Percentiles rank a stretch among this genome's conserved stretches.
phyloP scores from a whole-genome alignment of 2,888 invertebrate species.

The Heteropelma amictum region DNA sequence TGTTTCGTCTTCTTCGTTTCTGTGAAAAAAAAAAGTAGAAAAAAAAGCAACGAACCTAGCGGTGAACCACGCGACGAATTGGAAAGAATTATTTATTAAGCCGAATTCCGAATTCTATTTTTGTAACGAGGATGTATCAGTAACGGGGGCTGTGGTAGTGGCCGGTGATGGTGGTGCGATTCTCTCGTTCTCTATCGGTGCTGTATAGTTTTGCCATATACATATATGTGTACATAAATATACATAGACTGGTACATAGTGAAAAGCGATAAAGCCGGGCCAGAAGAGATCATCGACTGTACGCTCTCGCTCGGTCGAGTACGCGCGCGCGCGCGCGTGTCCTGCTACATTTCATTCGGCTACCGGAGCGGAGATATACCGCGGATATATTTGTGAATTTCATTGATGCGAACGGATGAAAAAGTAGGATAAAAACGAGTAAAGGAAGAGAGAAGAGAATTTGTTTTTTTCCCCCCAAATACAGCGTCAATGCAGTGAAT shows the following conservation, averaged over 20 bases:
- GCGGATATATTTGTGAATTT: constrained; percentile 32
- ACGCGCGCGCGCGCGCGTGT: constrained; percentile 19
- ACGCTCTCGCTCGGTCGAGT: constrained; percentile 11
- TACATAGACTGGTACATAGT: background rate
- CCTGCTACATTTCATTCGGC: constrained; percentile 23
- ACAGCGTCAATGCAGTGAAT: too few relatives aligned
- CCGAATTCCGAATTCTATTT: constrained; percentile 54
- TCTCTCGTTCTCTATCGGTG: background rate
- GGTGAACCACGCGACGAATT: constrained; percentile 33
- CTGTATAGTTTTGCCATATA: constrained; percentile 1
- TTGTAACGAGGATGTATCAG: constrained; percentile 57
- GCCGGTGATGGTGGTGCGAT: constrained; percentile 23
- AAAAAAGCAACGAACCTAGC: constrained; percentile 19
- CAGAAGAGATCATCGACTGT: constrained; percentile 52
- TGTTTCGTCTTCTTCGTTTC: too few relatives aligned
- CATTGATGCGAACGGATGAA: constrained; percentile 24
- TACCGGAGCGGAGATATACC: constrained; percentile 9
- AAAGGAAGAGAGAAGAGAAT: too few relatives aligned
- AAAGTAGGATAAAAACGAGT: too few relatives aligned
- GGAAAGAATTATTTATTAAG: constrained; percentile 47
- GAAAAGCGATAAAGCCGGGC: constrained; percentile 7
- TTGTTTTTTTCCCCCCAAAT: too few relatives aligned
- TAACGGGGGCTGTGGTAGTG: constrained; percentile 34
- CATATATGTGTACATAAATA: constrained; percentile 5
- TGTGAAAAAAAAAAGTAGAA: constrained; percentile 5